A percentile compares a stretch with the other conserved stretches of the same genome.
These are phyloP conservation scores for Carterocephalus palaemon DNA, from an alignment of 2,888 invertebrate genomes.

Conservation along the genomic window DNA sequence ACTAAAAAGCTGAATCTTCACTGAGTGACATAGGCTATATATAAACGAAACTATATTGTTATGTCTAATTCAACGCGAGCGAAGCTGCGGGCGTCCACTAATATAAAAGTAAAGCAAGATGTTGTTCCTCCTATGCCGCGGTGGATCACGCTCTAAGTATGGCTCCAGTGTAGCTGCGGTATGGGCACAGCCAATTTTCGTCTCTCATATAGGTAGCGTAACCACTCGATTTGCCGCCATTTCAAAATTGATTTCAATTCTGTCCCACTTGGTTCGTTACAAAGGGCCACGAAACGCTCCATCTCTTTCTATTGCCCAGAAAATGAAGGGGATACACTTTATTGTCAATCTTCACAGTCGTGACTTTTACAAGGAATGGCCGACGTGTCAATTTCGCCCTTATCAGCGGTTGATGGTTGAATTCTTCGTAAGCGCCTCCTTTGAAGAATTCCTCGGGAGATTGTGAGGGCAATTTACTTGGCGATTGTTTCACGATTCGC, in stretches of 20 bases:
- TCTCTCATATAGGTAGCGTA: conserved; percentile 73
- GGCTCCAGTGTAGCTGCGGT: conserved; percentile 49
- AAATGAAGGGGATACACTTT: conserved; percentile 21
- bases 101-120: background rate
- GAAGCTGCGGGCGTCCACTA: too few species aligned
- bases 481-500: conserved; percentile 35
- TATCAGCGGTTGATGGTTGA: conserved; percentile 40
- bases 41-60: too few species aligned
- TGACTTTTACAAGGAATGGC: conserved; percentile 34
- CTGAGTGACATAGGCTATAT: too few species aligned
- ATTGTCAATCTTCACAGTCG: conserved; percentile 36
- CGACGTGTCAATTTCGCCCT: conserved; percentile 57
- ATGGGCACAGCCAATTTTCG: conserved; percentile 65
- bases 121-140: conserved; percentile 15
- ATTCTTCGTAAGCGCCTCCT: conserved; percentile 48
- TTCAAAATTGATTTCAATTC: conserved; percentile 70
- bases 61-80: too few species aligned
- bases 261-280: conserved; percentile 36
- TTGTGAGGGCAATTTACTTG: conserved; percentile 57
- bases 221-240: conserved; percentile 63
- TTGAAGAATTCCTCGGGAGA: conserved; percentile 57
- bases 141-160: conserved; percentile 52
- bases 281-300: conserved; percentile 19
- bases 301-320: conserved; percentile 10
- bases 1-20: too few species aligned